phyloP scores from a whole-genome alignment of 2,888 invertebrate genomes.

The Oligia strigilis region DNA sequence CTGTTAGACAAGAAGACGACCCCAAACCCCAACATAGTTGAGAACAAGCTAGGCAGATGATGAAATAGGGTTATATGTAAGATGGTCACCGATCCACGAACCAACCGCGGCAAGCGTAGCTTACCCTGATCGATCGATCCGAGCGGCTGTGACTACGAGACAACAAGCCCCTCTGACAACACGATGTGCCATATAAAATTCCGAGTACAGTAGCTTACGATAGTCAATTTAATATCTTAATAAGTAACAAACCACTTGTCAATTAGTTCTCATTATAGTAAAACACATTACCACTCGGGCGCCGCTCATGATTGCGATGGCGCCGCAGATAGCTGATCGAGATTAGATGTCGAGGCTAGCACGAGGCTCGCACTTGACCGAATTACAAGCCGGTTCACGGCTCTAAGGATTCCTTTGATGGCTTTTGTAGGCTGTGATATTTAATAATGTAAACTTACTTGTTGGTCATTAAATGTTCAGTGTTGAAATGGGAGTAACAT shows the following conservation, averaged over 20 bases:
- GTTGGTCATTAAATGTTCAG: conserved; percentile 18
- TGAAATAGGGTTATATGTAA: background rate
- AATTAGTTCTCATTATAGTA: conserved; percentile 57
- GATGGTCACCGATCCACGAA: background rate
- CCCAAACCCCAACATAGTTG: too few relatives aligned
- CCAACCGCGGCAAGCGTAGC: background rate
- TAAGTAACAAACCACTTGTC: conserved; percentile 49
- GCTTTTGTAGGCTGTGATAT: conserved; percentile 26
- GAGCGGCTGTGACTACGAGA: too few relatives aligned
- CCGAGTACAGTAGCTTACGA: background rate
- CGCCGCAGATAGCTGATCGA: conserved; percentile 62
- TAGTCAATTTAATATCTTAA: conserved; percentile 36
- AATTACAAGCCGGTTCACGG: conserved; percentile 54
- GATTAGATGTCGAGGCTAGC: conserved; percentile 60
- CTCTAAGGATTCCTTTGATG: conserved; percentile 49
- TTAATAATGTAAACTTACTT: conserved; percentile 8
- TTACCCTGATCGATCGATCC: background rate
- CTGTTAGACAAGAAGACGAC: too few relatives aligned
- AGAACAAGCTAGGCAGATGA: too few relatives aligned
- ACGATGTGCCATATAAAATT: background rate
- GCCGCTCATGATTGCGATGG: conserved; percentile 54
- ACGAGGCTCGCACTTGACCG: conserved; percentile 59
- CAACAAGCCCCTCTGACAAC: background rate
- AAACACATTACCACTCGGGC: conserved; percentile 56
- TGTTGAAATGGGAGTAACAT: background rate